Base-by-base conservation (phyloP, 2,113 vertebrate species). In the Bagarius yarrelli region DNA sequence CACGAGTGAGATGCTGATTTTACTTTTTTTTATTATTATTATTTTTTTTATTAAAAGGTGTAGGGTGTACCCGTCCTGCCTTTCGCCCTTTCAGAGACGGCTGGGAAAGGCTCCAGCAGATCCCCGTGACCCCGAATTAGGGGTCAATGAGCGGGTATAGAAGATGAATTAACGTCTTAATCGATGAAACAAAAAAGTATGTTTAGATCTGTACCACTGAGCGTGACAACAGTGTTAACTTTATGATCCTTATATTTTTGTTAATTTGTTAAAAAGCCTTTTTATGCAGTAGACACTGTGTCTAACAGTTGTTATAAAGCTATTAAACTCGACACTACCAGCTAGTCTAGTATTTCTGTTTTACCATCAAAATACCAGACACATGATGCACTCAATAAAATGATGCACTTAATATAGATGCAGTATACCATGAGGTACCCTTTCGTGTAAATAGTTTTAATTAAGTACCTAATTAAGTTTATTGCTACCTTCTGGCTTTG, bases 401-500 rank as follows among this genome's bases (percentile, higher is more conserved):
- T 40, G 60, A 70, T 78, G 78, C 36, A 9, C 83, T 85, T 40
- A 57, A 71, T 61, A 69, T 82, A 71, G 80, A 83, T 40, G 25
- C 53, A 72, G 71, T 66, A 52, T 57, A n/a, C 40, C 30, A 8
- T 85, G 78, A 79, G 56, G 55, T 63, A 50, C 6, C 63, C 79
- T 81, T 81, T 82, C 70, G 47, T 57, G 78, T 76, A 81, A 83
- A 83, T 60, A 25, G 32, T n/a, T 83, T 77, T 75, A 83, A 86
- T 73, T 76, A 80, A 79, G 75, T 81, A 84, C 83, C 80, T 66
- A 11, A 5, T 47, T 47, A 34, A 69, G 84, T 78, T 79, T 63
- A 67, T 64, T 59, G 5, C 57, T 56, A 32, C 44, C 77, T 83
- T 55, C 71, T 50, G 66, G 47, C 57, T 67, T 44, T 47, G 36